Conservation (phyloP, 2,113 vertebrate genomes). For the Hyperopisus bebe region DNA sequence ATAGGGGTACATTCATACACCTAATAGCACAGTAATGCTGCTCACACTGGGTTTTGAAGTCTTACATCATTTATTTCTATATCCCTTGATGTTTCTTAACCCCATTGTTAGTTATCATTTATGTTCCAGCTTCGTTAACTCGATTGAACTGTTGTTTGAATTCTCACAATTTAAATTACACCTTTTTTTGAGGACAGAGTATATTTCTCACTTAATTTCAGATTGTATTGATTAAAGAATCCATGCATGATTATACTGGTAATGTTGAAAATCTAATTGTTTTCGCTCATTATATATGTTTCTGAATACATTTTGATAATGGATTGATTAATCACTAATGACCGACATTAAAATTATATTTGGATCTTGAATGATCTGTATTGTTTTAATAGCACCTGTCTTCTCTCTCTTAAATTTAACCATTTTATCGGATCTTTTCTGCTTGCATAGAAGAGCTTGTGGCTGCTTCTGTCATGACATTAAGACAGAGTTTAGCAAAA, state of each 20-base stretch:
- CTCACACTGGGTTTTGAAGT: not conserved
- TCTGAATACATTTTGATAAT: not conserved
- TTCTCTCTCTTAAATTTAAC: not conserved
- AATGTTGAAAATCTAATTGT: not conserved
- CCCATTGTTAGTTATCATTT: not conserved
- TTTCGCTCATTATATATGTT: not conserved
- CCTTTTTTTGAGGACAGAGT: not conserved
- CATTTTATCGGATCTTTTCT: not conserved
- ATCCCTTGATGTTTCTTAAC: not conserved
- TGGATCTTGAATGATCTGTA: not conserved
- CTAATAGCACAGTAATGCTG: not conserved
- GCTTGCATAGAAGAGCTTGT: not conserved
- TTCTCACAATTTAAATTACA: not conserved
- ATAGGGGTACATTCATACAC: not conserved
- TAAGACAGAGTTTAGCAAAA: not conserved
- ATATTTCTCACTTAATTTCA: not conserved
- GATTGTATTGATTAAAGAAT: not conserved
- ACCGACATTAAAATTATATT: not conserved
- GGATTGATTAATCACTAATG: not conserved
- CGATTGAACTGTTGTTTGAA: not conserved
- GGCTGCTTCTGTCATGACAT: not conserved
- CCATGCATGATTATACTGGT: not conserved
- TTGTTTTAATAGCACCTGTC: no score
- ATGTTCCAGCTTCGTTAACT: not conserved
- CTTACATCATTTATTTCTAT: not conserved